Conservation (phyloP, 2,113 vertebrate species). For the Thalassarche chlororhynchos region DNA sequence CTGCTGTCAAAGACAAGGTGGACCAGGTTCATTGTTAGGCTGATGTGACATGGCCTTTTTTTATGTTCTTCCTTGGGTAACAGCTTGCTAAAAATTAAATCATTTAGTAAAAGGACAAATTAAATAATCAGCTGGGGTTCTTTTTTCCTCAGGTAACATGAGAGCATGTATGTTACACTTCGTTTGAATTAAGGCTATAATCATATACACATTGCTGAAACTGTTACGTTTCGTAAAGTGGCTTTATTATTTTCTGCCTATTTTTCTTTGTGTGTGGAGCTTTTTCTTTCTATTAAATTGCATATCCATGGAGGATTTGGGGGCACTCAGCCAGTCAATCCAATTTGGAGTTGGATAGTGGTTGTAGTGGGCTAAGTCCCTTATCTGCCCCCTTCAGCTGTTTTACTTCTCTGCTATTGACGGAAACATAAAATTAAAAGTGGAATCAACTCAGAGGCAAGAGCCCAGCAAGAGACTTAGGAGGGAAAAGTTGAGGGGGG, state of each 20-base stretch:
- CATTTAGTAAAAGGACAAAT: not conserved
- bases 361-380: conserved; percentile 42
- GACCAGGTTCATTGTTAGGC: not conserved
- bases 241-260: conserved; percentile 14
- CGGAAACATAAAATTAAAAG: conserved; percentile 42
- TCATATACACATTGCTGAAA: not conserved
- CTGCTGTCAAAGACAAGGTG: not conserved
- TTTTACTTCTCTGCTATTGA: conserved; percentile 35
- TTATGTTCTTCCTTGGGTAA: not conserved
- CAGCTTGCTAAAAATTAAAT: not conserved
- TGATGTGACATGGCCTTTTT: not conserved
- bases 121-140: not conserved
- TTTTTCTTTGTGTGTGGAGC: not conserved
- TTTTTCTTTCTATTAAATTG: conserved; percentile 44
- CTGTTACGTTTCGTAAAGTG: not conserved
- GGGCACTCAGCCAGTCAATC: conserved; percentile 59
- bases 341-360: conserved; percentile 36
- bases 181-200: not conserved
- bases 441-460: conserved; percentile 1
- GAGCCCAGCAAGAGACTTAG: not conserved
- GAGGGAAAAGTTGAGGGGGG: not conserved
- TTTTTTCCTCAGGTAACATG: not conserved
- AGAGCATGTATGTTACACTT: not conserved
- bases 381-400: conserved; percentile 67
- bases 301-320: conserved; percentile 45